phyloP scores from a whole-genome alignment of 2,888 invertebrate species.

The Callinectes sapidus region DNA sequence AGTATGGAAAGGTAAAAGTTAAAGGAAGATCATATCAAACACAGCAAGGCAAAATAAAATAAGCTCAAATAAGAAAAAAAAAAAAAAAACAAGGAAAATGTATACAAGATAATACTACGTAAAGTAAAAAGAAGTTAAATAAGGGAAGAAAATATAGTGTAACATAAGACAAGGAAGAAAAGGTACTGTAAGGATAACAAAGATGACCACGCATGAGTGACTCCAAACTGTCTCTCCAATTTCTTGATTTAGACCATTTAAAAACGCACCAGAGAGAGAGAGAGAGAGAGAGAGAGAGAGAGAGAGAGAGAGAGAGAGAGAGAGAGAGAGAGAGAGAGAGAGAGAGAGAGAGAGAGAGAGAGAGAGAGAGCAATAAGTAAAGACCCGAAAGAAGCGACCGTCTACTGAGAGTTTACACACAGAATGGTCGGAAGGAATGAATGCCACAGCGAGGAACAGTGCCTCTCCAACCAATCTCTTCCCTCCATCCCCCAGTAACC shows the following conservation, averaged over 20 bases:
- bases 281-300: conserved; percentile 4
- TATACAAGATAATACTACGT: no score
- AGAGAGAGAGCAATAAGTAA: conserved; percentile 14
- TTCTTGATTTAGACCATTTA: no score
- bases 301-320: conserved; percentile 4
- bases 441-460: not conserved
- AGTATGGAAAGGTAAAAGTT: no score
- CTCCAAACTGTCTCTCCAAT: no score
- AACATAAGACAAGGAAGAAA: no score
- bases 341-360: conserved; percentile 6
- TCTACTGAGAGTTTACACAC: not conserved
- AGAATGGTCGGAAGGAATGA: not conserved
- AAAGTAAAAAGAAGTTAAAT: no score
- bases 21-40: no score
- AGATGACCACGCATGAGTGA: no score
- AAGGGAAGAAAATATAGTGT: no score
- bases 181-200: no score
- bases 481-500: not conserved
- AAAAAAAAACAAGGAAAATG: no score
- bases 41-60: no score
- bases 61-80: not conserved
- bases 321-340: conserved; percentile 13
- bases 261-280: not conserved
- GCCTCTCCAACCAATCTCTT: conserved; percentile 22
- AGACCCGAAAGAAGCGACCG: not conserved